These are phyloP conservation scores for Lateolabrax maculatus DNA, from an alignment of 2,797 vertebrate genomes.

Conservation along the genomic window DNA sequence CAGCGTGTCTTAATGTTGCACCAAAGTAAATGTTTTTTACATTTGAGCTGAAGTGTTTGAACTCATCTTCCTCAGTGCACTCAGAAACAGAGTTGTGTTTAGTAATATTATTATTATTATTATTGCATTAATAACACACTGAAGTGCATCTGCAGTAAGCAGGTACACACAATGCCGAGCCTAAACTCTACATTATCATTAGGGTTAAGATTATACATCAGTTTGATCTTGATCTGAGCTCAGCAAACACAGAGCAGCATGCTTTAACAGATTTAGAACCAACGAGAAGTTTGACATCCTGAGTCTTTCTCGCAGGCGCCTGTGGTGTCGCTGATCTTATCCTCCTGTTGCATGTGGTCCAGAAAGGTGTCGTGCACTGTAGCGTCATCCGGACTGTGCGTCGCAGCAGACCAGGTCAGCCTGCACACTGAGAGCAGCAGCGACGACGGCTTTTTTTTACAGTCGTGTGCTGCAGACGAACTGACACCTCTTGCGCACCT, in stretches of 20 bases:
- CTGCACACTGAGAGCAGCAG: rapidly evolving
- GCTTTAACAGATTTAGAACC: not conserved
- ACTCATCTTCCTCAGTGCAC: not conserved
- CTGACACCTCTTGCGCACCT: constrained; percentile 32
- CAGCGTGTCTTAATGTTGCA: no score
- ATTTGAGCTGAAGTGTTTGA: not conserved
- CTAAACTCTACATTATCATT: not conserved
- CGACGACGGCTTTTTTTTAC: not conserved
- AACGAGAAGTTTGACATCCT: not conserved
- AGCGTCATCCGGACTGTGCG: no score
- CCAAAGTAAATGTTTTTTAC: not conserved
- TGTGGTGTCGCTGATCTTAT: not conserved
- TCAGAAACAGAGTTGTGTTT: not conserved
- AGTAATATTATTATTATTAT: no score
- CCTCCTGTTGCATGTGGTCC: not conserved
- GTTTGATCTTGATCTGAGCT: constrained; percentile 7
- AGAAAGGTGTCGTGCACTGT: not conserved
- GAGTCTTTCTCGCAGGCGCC: not conserved
- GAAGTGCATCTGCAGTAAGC: not conserved
- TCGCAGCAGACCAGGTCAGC: not conserved
- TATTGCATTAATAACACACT: not conserved
- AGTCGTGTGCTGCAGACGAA: not conserved
- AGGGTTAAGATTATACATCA: not conserved
- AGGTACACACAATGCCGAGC: not conserved
- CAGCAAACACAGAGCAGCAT: not conserved